Conservation (phyloP, 1,140 invertebrate genomes). For the Maniola jurtina region DNA sequence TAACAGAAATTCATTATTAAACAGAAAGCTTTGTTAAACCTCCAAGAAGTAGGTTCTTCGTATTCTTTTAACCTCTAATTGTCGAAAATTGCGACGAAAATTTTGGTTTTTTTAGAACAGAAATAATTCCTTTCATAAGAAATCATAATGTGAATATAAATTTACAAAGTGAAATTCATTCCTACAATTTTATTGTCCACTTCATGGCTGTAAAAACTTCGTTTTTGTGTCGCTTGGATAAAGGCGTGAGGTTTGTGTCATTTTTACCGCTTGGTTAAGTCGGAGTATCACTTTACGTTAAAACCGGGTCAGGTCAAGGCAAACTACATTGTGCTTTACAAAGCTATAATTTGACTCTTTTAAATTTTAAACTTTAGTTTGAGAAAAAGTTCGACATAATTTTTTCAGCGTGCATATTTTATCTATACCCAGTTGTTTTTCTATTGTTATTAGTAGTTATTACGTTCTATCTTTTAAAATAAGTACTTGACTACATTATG, state of each 20-base stretch:
- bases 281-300: slow-evolving; percentile 5
- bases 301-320: slow-evolving; percentile 27
- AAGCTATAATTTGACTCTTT: slow-evolving; percentile 1
- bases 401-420: no score
- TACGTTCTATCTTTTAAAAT: no score
- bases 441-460: no score
- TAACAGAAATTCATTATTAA: no score
- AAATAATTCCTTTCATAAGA: neutral
- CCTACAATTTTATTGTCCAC: slow-evolving; percentile 1
- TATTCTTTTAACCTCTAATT: neutral
- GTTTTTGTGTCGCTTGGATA: neutral
- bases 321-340: slow-evolving; percentile 2
- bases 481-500: no score
- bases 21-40: no score
- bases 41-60: no score
- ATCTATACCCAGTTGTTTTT: no score
- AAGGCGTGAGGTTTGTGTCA: slow-evolving; percentile 11
- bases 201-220: neutral
- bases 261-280: slow-evolving; percentile 16
- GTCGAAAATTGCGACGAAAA: neutral
- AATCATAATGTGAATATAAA: no score
- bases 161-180: slow-evolving; percentile 6
- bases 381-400: no score
- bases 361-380: slow-evolving; percentile 1
- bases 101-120: neutral